Base-by-base conservation (phyloP, 2,797 vertebrate genomes). In the Gymnoscopelus microlampas region DNA sequence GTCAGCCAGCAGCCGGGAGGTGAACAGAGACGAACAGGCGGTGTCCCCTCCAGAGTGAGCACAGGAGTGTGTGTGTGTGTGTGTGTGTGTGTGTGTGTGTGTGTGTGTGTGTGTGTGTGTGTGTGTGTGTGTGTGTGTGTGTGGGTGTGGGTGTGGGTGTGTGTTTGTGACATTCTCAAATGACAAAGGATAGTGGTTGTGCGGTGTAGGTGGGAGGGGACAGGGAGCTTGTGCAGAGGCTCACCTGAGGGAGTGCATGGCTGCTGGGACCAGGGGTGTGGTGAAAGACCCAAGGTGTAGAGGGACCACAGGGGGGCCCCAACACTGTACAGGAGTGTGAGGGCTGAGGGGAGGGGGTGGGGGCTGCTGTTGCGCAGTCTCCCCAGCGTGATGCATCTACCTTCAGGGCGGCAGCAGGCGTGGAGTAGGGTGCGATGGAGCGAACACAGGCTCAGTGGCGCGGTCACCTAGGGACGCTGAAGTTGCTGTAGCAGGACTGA, bases 341-440 rank as follows among this genome's bases (percentile, higher is more conserved):
- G 59, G 57, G 61, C 59, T 19, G 69, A 7, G 53, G 74, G 80
- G 82, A 44, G 82, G 76, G 82, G 84, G 76, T 13, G 67, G 86
- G 85, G 89, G 86, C 72, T 88, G 91, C 86, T 91, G 87, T 86
- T 91, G 91, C 81, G 68, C 87, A 87, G 83, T 89, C 80, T 91
- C 92, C 91, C 90, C 90, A 88, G 90, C 86, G 92, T 92, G 90
- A 92, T 91, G 91, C 92, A 94, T 93, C 92, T 93, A 93, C 93
- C 94, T 94, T 94, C 93, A 94, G 94, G 93, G 93, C 92, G 94
- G 94, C 93, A 94, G 93, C 94, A 92, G 93, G 91, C 91, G 91
- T 92, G 92, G 93, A 94, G 93, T 90, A 88, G 93, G 92, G 92
- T 92, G 93, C 91, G 89, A 76, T 91, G 91, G 92, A 94, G 94